Evolutionary conservation across 2,797 vertebrate genomes (phyloP).

Genomic region (Lepilemur ruficaudatus): DNA sequence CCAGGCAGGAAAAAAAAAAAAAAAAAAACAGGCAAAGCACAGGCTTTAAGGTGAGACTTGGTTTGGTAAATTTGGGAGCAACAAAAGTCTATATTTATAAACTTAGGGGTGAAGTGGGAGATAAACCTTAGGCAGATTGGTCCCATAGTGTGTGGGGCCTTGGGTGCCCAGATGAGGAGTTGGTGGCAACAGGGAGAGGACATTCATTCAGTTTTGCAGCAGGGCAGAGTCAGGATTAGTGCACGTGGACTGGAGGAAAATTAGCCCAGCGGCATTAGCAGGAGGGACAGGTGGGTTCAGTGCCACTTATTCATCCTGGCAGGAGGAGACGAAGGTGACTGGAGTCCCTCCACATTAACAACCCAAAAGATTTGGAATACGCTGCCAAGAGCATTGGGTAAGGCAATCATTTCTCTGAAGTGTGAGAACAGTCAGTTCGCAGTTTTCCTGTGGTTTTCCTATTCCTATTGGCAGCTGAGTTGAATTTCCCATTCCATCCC

Average conservation of each 20-base stretch:
- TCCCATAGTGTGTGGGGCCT: accelerated
- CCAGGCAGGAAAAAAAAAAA: neutral
- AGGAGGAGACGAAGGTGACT: neutral
- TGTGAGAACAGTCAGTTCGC: neutral
- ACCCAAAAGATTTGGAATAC: neutral
- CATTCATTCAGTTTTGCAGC: neutral
- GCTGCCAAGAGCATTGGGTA: neutral
- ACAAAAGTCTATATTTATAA: neutral
- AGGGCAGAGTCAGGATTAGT: neutral
- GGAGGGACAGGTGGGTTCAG: neutral
- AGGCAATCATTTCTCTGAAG: neutral
- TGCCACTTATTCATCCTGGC: neutral
- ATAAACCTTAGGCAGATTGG: neutral
- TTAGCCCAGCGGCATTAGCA: neutral
- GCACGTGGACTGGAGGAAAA: neutral
- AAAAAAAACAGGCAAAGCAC: neutral
- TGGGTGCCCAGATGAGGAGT: neutral
- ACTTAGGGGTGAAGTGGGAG: neutral
- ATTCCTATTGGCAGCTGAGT: neutral
- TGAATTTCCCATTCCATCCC: neutral
- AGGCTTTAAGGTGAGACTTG: neutral
- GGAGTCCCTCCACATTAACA: neutral
- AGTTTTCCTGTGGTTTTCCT: neutral
- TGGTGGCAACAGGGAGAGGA: neutral
- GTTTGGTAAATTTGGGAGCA: neutral